phyloP scores from a whole-genome alignment of 2,797 vertebrate species.

The Poecilia wingei region DNA sequence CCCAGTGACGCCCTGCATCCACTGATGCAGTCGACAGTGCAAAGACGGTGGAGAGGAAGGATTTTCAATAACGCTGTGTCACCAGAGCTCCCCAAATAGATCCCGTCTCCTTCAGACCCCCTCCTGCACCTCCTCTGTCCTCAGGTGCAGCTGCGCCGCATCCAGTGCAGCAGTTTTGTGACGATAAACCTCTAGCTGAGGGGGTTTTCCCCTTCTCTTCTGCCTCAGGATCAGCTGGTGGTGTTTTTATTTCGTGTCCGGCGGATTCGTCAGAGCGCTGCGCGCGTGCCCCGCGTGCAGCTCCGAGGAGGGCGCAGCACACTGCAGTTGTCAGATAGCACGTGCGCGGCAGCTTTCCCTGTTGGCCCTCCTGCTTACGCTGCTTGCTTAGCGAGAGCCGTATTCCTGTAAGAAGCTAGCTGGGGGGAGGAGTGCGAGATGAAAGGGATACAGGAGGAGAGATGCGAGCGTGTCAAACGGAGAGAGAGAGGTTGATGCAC shows the following conservation, averaged over 20 bases:
- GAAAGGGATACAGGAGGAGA: conserved; percentile 53
- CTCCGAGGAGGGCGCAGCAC: background rate
- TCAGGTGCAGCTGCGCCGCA: conserved; percentile 22
- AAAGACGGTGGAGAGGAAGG: conserved; percentile 14
- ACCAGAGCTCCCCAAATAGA: conserved; percentile 69
- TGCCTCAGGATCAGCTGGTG: conserved; percentile 11
- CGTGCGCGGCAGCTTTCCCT: conserved; percentile 38
- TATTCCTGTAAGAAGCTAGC: conserved; percentile 74
- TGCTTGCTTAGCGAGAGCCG: conserved; percentile 63
- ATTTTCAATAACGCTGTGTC: conserved; percentile 77
- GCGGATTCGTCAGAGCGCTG: background rate
- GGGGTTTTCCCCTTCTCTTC: background rate
- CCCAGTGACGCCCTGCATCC: background rate
- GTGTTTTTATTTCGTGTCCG: background rate
- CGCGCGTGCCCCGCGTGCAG: background rate
- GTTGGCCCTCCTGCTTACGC: conserved; percentile 41
- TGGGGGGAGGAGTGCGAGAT: conserved; percentile 57
- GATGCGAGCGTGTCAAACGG: conserved; percentile 62
- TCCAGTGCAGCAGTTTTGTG: conserved; percentile 25
- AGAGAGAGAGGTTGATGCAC: conserved; percentile 65
- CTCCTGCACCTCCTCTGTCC: conserved; percentile 42
- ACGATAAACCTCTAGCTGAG: conserved; percentile 21
- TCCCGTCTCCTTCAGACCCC: conserved; percentile 37
- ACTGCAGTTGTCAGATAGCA: conserved; percentile 32
- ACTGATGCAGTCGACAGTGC: background rate